Conservation (phyloP, 92 coral and sea anemone genomes). For the Meandrina meandrites region DNA sequence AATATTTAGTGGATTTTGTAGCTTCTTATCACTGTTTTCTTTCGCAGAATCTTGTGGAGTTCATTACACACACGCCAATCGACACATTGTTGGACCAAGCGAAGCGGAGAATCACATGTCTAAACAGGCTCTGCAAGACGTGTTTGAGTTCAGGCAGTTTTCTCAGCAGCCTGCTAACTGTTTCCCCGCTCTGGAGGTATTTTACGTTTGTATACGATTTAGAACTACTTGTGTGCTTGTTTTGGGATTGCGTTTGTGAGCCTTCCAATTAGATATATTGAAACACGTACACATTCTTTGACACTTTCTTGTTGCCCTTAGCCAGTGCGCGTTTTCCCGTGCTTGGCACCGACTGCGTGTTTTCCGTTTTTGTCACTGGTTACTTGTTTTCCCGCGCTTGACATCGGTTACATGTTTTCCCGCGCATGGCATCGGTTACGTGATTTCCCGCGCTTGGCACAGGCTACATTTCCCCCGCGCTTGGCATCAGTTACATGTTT, state of each 20-base stretch:
- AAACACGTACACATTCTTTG: too few species aligned
- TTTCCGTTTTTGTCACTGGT: too few species aligned
- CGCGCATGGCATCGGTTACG: too few species aligned
- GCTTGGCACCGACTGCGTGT: too few species aligned
- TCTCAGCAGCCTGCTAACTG: slow-evolving; percentile 99
- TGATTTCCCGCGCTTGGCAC: too few species aligned
- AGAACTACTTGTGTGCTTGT: neutral
- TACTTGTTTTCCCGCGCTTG: too few species aligned
- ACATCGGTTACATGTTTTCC: too few species aligned
- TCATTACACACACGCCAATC: slow-evolving; percentile 84
- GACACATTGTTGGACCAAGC: slow-evolving; percentile 78
- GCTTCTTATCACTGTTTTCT: too few species aligned
- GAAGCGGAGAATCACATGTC: slow-evolving; percentile 97
- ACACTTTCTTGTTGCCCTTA: too few species aligned
- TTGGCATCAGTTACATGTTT: neutral
- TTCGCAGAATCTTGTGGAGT: slow-evolving; percentile 89
- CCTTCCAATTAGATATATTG: neutral
- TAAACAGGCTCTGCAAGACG: slow-evolving; percentile 90
- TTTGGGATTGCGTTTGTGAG: neutral
- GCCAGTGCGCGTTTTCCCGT: too few species aligned
- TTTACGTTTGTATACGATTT: neutral
- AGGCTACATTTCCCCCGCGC: too few species aligned
- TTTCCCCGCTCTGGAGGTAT: slow-evolving; percentile 86
- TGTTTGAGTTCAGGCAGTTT: slow-evolving; percentile 85
- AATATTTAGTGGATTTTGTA: too few species aligned